Base-by-base conservation (phyloP, 2,113 vertebrate species). In the Salvelinus alpinus region DNA sequence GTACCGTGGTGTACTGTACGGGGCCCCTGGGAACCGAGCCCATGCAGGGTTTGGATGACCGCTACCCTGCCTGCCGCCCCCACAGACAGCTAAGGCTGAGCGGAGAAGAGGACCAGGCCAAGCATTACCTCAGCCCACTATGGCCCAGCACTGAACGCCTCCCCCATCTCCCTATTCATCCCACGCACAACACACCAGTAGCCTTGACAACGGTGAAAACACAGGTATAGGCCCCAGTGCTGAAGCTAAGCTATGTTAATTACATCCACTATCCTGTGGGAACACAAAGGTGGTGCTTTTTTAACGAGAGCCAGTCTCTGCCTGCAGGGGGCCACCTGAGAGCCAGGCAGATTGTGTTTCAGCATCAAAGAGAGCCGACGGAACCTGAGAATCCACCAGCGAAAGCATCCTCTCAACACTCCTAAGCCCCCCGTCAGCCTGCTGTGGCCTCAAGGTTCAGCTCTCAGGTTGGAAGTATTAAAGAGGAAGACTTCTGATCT, bases 191-290 rank as follows among this genome's bases (percentile, higher is more conserved):
- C 62, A 54, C 64, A 24, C 18, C 80, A 74, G 86, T 87, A 81
- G 82, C 85, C 88, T 83, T 91, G 91, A 89, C 87, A 80, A 91
- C 88, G 18, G 82, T 70, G 77, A 81, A 90, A 90, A 91, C 88
- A 89, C 89, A 91, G 84, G 86, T 86, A 54, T 54, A 54, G 51
- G 51, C 51, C 12, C 51, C 51, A 91, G 84, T 87, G 90, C 78
- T 82, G 86, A 88, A 88, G 83, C 89, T 88, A 90, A 88, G 83
- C 89, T 88, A 90, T 89, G 91, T 91, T 93, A 93, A 93, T 92
- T 87, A 89, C 87, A 91, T 91, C 90, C 91, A 90, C 79, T 34
- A 85, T 91, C 89, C 89, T 86, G 85, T 89, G 88, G 90, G 90
- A 91, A 91, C 87, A 90, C 83, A 87, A 90, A 89, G 86, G 90